Conservation (phyloP, 2,888 invertebrate species). For the Tiliacea aurago region DNA sequence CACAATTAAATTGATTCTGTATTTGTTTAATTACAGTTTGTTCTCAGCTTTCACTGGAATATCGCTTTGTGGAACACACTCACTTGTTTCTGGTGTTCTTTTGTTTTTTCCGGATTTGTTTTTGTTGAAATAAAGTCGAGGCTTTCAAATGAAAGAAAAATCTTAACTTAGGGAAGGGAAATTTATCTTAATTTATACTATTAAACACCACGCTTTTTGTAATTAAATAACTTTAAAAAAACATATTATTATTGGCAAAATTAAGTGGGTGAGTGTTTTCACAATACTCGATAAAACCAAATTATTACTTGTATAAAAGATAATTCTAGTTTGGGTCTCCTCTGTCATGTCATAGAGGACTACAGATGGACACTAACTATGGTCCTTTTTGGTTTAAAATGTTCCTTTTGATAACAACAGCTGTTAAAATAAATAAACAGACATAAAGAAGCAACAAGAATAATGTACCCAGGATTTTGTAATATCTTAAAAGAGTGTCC, state of each 20-base stretch:
- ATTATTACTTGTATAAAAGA: background rate
- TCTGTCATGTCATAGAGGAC: background rate
- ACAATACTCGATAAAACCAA: background rate
- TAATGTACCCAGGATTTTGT: no score
- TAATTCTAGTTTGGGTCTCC: background rate
- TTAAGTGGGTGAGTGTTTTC: no score
- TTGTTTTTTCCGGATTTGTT: slow-evolving; percentile 26
- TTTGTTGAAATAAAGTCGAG: slow-evolving; percentile 17
- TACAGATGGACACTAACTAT: background rate
- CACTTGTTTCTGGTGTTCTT: slow-evolving; percentile 28
- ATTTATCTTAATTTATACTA: no score
- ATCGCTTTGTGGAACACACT: slow-evolving; percentile 51
- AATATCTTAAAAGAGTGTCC: no score
- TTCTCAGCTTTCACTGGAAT: slow-evolving; percentile 68
- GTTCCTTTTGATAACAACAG: background rate
- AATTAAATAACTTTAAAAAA: no score
- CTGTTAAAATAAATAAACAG: background rate
- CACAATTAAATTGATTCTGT: slow-evolving; percentile 68
- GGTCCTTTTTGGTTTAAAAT: background rate
- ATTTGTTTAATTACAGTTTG: slow-evolving; percentile 60
- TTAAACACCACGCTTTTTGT: background rate
- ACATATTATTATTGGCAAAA: background rate
- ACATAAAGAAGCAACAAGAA: no score
- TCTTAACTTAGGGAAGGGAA: no score
- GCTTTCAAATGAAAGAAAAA: background rate